Percentiles rank a stretch among this genome's conserved stretches.
Evolutionary conservation across 2,113 vertebrate genomes (phyloP).

Genomic region (Rhinogobius similis): DNA sequence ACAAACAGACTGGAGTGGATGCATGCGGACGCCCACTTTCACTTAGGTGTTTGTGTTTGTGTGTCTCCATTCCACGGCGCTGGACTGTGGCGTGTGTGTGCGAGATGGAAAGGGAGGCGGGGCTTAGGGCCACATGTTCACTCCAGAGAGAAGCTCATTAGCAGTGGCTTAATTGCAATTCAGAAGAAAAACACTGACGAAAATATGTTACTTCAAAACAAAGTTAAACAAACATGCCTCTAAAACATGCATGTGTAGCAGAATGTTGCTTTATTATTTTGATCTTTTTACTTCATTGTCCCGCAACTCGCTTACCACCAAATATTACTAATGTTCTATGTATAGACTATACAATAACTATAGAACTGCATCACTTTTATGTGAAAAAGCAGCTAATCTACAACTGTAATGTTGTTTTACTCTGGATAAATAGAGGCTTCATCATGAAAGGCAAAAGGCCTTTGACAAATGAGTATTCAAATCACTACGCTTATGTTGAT

Average conservation of each 20-base stretch:
- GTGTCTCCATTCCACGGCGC: slow-evolving; percentile 51
- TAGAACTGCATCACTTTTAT: too few relatives aligned
- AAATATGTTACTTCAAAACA: background rate
- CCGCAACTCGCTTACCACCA: too few relatives aligned
- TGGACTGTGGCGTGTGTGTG: slow-evolving; percentile 39
- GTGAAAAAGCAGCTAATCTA: too few relatives aligned
- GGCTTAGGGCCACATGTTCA: slow-evolving; percentile 15
- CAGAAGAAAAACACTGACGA: background rate
- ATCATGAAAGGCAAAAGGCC: background rate
- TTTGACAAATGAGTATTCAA: background rate
- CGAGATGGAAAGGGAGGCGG: slow-evolving; percentile 7
- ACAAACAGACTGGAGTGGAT: slow-evolving; percentile 62
- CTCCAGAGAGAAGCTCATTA: slow-evolving; percentile 27
- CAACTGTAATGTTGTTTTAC: too few relatives aligned
- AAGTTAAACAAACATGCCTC: background rate
- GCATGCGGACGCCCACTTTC: slow-evolving; percentile 42
- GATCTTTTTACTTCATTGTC: too few relatives aligned
- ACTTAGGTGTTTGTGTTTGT: slow-evolving; percentile 45
- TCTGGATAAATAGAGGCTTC: background rate
- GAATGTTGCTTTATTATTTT: too few relatives aligned
- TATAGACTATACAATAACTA: too few relatives aligned
- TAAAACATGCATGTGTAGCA: background rate
- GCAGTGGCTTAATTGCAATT: slow-evolving; percentile 12
- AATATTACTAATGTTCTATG: too few relatives aligned
- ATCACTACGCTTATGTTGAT: background rate